These are phyloP conservation scores for Typhlichthys subterraneus DNA, from an alignment of 2,797 vertebrate species.

Conservation along the genomic window DNA sequence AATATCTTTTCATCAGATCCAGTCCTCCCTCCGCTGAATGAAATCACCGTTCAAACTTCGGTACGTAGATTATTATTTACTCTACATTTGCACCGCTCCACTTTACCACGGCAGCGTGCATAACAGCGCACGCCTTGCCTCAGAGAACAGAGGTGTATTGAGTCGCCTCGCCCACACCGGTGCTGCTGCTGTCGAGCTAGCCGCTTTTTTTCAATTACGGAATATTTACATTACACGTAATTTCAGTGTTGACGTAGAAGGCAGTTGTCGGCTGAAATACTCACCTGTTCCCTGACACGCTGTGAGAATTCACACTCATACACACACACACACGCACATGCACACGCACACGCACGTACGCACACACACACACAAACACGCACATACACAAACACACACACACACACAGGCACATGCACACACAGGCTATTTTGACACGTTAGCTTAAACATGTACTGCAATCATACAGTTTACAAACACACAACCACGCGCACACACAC, in stretches of 20 bases:
- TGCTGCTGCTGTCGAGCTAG: slow-evolving; percentile 39
- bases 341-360: background rate
- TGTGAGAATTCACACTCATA: slow-evolving; percentile 8
- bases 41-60: slow-evolving; percentile 65
- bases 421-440: slow-evolving; percentile 9
- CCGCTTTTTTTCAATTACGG: slow-evolving; percentile 67
- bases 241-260: slow-evolving; percentile 65
- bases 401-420: slow-evolving; percentile 4
- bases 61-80: slow-evolving; percentile 66
- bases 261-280: slow-evolving; percentile 56
- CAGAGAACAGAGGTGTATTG: slow-evolving; percentile 67
- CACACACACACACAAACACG: slow-evolving; percentile 1
- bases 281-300: slow-evolving; percentile 65
- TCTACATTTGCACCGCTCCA: slow-evolving; percentile 55
- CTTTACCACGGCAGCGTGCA: slow-evolving; percentile 53
- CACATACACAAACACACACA: slow-evolving; percentile 1
- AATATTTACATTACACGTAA: slow-evolving; percentile 68
- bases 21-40: slow-evolving; percentile 44
- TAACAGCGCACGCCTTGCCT: slow-evolving; percentile 35
- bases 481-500: background rate
- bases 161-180: slow-evolving; percentile 38
- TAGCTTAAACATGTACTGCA: background rate
- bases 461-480: background rate
- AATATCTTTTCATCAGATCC: slow-evolving; percentile 47
- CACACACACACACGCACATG: background rate